These are phyloP conservation scores for Melanostoma scalare DNA, from an alignment of 2,888 invertebrate genomes.

Conservation along the genomic window DNA sequence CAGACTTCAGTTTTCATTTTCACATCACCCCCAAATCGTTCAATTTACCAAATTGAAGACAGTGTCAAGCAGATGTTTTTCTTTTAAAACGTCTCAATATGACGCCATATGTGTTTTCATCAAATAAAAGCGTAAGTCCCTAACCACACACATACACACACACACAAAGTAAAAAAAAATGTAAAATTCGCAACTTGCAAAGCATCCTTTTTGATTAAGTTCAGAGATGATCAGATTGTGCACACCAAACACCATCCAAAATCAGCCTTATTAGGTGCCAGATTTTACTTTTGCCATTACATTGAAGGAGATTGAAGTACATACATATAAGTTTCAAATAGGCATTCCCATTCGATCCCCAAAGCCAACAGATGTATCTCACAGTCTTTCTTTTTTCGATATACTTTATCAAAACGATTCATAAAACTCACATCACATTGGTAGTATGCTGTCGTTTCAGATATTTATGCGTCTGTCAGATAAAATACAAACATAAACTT, in stretches of 20 bases:
- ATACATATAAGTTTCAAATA: slow-evolving; percentile 34
- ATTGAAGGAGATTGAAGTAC: slow-evolving; percentile 4
- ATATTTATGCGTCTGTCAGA: slow-evolving; percentile 28
- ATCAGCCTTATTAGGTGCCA: slow-evolving; percentile 1
- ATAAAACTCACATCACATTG: slow-evolving; percentile 41
- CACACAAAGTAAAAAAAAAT: no score
- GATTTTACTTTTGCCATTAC: not conserved
- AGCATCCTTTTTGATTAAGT: not conserved
- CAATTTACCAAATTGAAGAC: no score
- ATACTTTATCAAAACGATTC: slow-evolving; percentile 30
- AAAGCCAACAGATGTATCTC: slow-evolving; percentile 39
- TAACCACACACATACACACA: no score
- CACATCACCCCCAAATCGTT: no score
- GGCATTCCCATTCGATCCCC: slow-evolving; percentile 29
- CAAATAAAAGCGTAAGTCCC: no score
- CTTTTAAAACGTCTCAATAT: no score
- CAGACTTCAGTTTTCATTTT: no score
- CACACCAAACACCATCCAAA: no score
- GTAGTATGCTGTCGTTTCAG: slow-evolving; percentile 9
- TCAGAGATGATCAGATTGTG: not conserved
- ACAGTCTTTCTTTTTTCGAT: not conserved
- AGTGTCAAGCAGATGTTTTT: no score
- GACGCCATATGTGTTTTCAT: no score
- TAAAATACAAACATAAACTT: slow-evolving; percentile 40
- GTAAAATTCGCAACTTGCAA: no score